Base-by-base conservation (phyloP, 2,797 vertebrate genomes). In the Centroberyx gerrardi region DNA sequence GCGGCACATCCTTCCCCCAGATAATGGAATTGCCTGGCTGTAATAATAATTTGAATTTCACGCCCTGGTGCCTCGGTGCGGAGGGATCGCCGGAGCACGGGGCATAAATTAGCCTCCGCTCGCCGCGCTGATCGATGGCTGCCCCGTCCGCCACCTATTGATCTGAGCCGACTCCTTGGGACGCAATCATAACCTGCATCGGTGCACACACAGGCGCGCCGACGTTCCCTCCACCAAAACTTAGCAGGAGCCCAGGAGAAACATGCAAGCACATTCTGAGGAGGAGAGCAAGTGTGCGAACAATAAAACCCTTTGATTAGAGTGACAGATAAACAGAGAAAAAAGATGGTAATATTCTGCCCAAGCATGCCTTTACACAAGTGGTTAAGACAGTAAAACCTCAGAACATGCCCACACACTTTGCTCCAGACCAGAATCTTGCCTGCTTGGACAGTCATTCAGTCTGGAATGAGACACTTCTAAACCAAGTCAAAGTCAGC, bases 41-140 rank as follows among this genome's bases (percentile, higher is more conserved):
- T 92, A 94, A 95, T 94, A 94, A 94, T 94, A 93, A 94, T 95
- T 93, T 94, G 89, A 96, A 95, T 95, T 95, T 95, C 94, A 95
- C 88, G 74, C 89, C 84, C 93, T 31, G 83, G 86, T 91, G 90
- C 90, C 82, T 88, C 49, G 13, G 88, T 81, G 80, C 68, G 83
- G 85, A 94, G 78, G 88, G 92, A 93, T 88, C 77, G 82, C 81
- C 70, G 68, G 80, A 91, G 91, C 90, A 81, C 62, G 82, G 82
- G 87, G 92, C 90, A 94, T 95, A 94, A 95, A 96, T 95, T 94
- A 94, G 90, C 92, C 86, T 78, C 74, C 62, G 76, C 80, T 86
- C 84, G 81, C 88, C 76, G 85, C 69, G 78, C 89, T 94, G 94
- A 95, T 96, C 94, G 90, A 95, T 94, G 93, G 83, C 85, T 88